Conservation (phyloP, 2,888 invertebrate genomes). For the Trisateles emortualis region DNA sequence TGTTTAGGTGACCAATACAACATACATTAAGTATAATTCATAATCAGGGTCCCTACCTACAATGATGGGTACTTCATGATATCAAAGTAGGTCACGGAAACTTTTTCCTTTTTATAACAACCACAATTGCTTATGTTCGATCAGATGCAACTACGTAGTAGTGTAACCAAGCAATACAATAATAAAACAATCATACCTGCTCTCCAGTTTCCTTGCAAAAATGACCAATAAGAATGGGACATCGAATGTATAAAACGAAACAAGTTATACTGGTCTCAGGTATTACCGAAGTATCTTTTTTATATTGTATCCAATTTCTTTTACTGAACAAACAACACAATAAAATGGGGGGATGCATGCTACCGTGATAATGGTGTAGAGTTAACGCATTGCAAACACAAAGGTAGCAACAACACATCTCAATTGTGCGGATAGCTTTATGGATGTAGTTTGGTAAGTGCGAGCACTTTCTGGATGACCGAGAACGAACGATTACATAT, state of each 20-base stretch:
- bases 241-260: constrained; percentile 58
- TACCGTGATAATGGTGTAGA: constrained; percentile 67
- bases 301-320: constrained; percentile 71
- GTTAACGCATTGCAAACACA: constrained; percentile 50
- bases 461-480: constrained; percentile 33
- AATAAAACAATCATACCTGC: constrained; percentile 41
- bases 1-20: constrained; percentile 25
- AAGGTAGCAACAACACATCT: constrained; percentile 50
- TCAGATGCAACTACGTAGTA: constrained; percentile 23
- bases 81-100: constrained; percentile 7
- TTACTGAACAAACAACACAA: constrained; percentile 65
- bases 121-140: constrained; percentile 12
- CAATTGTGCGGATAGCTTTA: constrained; percentile 49
- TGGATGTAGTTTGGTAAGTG: constrained; percentile 27
- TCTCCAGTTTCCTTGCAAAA: constrained; percentile 50
- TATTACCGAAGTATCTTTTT: constrained; percentile 67
- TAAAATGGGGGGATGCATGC: constrained; percentile 63
- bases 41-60: not conserved
- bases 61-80: not conserved
- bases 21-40: constrained; percentile 6
- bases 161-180: constrained; percentile 25
- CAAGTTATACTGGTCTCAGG: constrained; percentile 68
- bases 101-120: constrained; percentile 6
- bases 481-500: constrained; percentile 53
- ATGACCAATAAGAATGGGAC: constrained; percentile 52